phyloP scores from a whole-genome alignment of 2,888 invertebrate genomes.

The Cerceris rybyensis region DNA sequence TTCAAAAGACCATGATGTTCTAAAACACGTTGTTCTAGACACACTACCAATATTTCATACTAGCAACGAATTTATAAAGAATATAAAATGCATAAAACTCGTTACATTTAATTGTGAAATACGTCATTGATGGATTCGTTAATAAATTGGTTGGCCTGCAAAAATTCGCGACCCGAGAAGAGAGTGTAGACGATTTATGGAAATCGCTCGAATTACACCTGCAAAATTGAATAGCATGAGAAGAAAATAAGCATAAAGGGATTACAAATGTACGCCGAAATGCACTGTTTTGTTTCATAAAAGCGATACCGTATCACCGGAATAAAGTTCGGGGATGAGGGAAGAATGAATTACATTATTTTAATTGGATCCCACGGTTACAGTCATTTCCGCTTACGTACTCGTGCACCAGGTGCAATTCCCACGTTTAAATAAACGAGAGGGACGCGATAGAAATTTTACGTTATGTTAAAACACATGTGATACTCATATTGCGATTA shows the following conservation, averaged over 20 bases:
- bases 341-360: slow-evolving; percentile 59
- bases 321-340: slow-evolving; percentile 33
- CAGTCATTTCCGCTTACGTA: slow-evolving; percentile 23
- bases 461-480: neutral
- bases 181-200: neutral
- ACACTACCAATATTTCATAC: too few species aligned
- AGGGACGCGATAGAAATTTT: neutral
- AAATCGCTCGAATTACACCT: slow-evolving; percentile 1
- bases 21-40: too few species aligned
- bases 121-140: neutral
- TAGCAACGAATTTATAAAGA: too few species aligned
- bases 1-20: too few species aligned
- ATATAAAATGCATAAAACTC: too few species aligned
- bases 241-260: slow-evolving; percentile 27
- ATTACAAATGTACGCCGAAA: slow-evolving; percentile 12
- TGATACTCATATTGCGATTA: neutral
- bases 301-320: slow-evolving; percentile 2
- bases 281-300: neutral
- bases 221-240: slow-evolving; percentile 12
- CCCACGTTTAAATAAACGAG: slow-evolving; percentile 48
- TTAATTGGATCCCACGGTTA: slow-evolving; percentile 53
- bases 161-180: neutral
- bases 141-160: neutral
- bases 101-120: neutral
- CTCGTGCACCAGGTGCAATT: slow-evolving; percentile 43